Evolutionary conservation across 1,140 invertebrate species (phyloP).

Genomic region (Geopemphigus sp.): DNA sequence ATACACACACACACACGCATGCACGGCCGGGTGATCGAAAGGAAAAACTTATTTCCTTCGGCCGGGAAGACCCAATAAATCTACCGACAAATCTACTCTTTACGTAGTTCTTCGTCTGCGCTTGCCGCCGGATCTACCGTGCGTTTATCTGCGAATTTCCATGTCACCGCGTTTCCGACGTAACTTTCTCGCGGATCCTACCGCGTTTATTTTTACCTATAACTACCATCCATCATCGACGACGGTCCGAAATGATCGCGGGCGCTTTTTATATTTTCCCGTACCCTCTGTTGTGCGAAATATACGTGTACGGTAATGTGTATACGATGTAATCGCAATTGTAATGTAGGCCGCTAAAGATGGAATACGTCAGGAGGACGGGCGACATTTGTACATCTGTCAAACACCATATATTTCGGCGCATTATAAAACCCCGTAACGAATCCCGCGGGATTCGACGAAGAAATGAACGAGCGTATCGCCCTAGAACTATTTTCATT

Average conservation of each 20-base stretch:
- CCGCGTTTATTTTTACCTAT: not conserved
- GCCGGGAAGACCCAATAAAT: conserved; percentile 44
- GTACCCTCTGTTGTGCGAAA: not conserved
- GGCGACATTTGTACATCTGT: too few relatives aligned
- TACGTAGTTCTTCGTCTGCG: not conserved
- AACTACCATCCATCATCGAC: conserved; percentile 19
- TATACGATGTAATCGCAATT: too few relatives aligned
- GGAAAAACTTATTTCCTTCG: conserved; percentile 36
- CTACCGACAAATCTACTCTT: conserved; percentile 45
- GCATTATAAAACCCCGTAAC: too few relatives aligned
- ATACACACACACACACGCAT: too few relatives aligned
- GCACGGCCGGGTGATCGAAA: not conserved
- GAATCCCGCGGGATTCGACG: too few relatives aligned
- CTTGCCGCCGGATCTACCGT: not conserved
- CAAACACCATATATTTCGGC: too few relatives aligned
- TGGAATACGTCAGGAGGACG: too few relatives aligned
- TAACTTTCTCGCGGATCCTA: conserved; percentile 4
- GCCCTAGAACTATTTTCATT: too few relatives aligned
- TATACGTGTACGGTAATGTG: too few relatives aligned
- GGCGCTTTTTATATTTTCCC: not conserved
- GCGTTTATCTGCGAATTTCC: conserved; percentile 32
- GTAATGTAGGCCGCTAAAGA: too few relatives aligned
- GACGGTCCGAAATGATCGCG: conserved; percentile 4
- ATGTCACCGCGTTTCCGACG: conserved; percentile 28
- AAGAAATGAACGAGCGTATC: too few relatives aligned